Percentiles rank a stretch among this genome's conserved stretches.
Conservation (phyloP, 2,797 vertebrate species). For the Adelosebastes latens region DNA sequence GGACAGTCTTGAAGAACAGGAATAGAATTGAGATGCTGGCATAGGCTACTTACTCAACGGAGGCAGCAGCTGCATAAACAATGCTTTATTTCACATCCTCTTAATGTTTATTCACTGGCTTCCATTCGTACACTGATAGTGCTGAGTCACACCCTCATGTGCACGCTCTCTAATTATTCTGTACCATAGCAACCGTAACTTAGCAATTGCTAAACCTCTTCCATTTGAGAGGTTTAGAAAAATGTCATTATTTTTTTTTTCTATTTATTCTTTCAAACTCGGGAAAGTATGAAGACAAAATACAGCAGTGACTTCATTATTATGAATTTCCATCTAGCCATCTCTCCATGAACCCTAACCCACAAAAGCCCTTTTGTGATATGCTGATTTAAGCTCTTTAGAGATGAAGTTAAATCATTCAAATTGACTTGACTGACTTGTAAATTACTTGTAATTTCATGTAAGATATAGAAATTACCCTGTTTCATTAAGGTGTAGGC, state of each 20-base stretch:
- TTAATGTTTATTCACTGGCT: constrained; percentile 78
- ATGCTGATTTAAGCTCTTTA: constrained; percentile 44
- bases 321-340: constrained; percentile 24
- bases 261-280: constrained; percentile 58
- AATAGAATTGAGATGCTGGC: constrained; percentile 75
- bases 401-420: constrained; percentile 46
- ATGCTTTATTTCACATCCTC: constrained; percentile 79
- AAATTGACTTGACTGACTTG: constrained; percentile 42
- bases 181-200: constrained; percentile 81
- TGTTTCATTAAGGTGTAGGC: constrained; percentile 48
- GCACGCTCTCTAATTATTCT: constrained; percentile 78
- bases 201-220: constrained; percentile 75
- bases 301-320: constrained; percentile 20
- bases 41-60: constrained; percentile 61
- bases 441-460: constrained; percentile 42
- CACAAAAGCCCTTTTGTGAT: constrained; percentile 24
- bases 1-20: constrained; percentile 73
- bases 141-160: constrained; percentile 80
- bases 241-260: constrained; percentile 57
- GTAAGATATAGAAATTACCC: constrained; percentile 44
- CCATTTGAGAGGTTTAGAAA: constrained; percentile 66
- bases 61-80: constrained; percentile 81
- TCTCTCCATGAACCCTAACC: constrained; percentile 10
- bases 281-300: constrained; percentile 43
- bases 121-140: constrained; percentile 72